Base-by-base conservation (phyloP, 1,140 invertebrate genomes). In the Macrocentrus cingulum region DNA sequence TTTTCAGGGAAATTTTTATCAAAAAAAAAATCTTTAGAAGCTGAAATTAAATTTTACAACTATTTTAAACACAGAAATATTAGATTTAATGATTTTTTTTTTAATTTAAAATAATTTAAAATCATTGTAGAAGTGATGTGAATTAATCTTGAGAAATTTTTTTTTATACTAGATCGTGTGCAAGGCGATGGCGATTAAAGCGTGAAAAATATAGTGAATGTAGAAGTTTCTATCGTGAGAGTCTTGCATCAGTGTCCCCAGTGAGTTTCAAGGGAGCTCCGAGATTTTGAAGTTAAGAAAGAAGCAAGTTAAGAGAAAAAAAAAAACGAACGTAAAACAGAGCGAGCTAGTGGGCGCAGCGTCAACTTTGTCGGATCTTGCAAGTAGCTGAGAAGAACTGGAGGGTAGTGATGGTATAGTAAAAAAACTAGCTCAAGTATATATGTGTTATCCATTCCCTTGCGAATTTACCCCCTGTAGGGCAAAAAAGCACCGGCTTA, bases 401-500 rank as follows among this genome's bases (percentile, higher is more conserved):
- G 41, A 34, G 57, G 46, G 25, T 46, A 53, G 25, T 32, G 23
- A 6, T 16, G 44, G 5, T 55, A 37, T 37, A 29, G 56, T 19
- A 20, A 39, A 46, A 42, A 19, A 36, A 45, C 25, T 25, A 37
- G n/a, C 23, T 11, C 16, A 32, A 23, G 49, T 39, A 51, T 39
- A 37, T 45, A 25, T 23, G 34, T 39, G 41, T 36, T 18, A n/a
- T 57, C 22, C 32, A 23, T 50, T 46, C 37, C 9, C 41, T 42
- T 59, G 57, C 56, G 65, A 72, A 73, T 76, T 77, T 68, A 72
- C 72, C 74, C 75, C 66, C 64, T 36, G n/a, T 63, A 63, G 57
- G 22, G 34, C n/a, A 25, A 78, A 76, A 77, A 75, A 77, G 67
- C 68, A 65, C 37, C 48, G 46, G 69, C 70, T 77, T 79, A 75